Conservation (phyloP, 2,797 vertebrate genomes). For the Sebastes nivosus region DNA sequence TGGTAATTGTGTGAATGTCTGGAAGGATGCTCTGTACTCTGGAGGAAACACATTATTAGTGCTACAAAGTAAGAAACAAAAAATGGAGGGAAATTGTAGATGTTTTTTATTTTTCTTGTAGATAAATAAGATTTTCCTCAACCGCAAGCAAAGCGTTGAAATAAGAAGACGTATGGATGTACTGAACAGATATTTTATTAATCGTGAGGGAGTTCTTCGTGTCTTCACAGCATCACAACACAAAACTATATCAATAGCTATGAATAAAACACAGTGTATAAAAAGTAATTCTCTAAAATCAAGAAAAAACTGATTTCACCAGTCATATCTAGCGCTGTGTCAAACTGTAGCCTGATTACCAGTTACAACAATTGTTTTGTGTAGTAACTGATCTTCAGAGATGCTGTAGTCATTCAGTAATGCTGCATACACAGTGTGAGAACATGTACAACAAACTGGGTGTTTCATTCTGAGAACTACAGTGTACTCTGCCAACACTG, state of each 20-base stretch:
- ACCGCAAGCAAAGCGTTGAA: neutral
- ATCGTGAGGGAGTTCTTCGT: neutral
- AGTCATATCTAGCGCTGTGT: neutral
- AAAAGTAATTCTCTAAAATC: neutral
- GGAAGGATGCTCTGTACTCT: neutral
- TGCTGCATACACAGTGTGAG: neutral
- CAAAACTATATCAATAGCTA: neutral
- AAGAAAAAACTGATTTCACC: neutral
- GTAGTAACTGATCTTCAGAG: neutral
- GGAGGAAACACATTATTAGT: neutral
- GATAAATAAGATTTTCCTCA: neutral
- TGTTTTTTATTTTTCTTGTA: neutral
- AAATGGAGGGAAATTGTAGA: no score
- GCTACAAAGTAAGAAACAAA: neutral
- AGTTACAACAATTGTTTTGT: neutral
- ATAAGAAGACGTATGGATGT: neutral
- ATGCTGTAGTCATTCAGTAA: neutral
- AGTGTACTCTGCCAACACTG: neutral
- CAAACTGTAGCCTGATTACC: neutral
- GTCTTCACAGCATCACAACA: neutral
- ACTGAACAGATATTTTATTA: neutral
- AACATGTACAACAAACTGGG: slow-evolving; percentile 7
- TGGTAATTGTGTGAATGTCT: neutral
- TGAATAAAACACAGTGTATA: neutral
- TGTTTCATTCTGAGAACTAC: slow-evolving; percentile 20